A percentile compares a stretch with the other conserved stretches of the same genome.
Evolutionary conservation across 2,888 invertebrate species (phyloP).

Genomic region (Chrysotoxum bicinctum): DNA sequence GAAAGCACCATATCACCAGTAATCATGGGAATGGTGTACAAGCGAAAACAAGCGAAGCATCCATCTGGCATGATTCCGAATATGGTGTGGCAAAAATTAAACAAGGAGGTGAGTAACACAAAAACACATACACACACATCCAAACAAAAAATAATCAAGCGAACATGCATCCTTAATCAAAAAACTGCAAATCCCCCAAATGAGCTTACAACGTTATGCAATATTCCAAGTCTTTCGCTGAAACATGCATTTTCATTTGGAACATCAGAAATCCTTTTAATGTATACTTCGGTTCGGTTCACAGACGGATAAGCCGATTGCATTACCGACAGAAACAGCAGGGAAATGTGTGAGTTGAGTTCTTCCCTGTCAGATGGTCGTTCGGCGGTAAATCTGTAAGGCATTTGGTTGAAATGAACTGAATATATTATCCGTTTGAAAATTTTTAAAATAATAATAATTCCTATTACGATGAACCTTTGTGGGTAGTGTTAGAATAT

Average conservation of each 20-base stretch:
- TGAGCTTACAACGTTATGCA: conserved; percentile 58
- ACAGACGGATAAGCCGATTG: conserved; percentile 59
- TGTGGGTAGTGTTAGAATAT: neutral
- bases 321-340: conserved; percentile 25
- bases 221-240: conserved; percentile 35
- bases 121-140: neutral
- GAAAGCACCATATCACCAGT: conserved; percentile 74
- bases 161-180: conserved; percentile 63
- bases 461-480: conserved; percentile 39
- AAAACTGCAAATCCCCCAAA: conserved; percentile 62
- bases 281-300: conserved; percentile 51
- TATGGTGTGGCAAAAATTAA: conserved; percentile 85
- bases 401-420: conserved; percentile 46
- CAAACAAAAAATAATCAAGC: conserved; percentile 15
- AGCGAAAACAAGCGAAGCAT: conserved; percentile 77
- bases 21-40: conserved; percentile 76
- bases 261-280: conserved; percentile 61
- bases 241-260: conserved; percentile 47
- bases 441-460: conserved; percentile 67
- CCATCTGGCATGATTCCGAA: conserved; percentile 83
- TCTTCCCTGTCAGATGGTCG: neutral
- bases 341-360: neutral
- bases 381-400: conserved; percentile 6
- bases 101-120: conserved; percentile 81
- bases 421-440: conserved; percentile 54